phyloP scores from a whole-genome alignment of 1,140 invertebrate species.

The Galendromus occidentalis region DNA sequence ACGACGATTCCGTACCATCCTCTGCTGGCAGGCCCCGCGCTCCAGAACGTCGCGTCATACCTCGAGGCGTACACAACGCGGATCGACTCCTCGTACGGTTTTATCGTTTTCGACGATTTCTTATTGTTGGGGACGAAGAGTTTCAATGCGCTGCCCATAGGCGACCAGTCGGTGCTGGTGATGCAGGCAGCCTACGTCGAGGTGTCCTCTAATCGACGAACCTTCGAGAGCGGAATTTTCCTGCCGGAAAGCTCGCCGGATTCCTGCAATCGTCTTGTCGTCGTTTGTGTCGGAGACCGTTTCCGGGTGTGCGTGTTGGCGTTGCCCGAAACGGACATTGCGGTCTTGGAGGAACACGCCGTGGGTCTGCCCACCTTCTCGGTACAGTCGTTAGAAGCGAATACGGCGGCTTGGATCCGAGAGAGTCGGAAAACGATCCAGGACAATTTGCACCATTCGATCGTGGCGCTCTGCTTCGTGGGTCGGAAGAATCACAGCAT shows the following conservation, averaged over 20 bases:
- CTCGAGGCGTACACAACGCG: not conserved
- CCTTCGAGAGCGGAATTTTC: not conserved
- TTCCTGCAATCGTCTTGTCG: not conserved
- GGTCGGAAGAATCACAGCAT: not conserved
- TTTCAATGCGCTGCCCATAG: not conserved
- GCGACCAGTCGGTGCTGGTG: constrained; percentile 5
- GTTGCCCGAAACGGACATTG: not conserved
- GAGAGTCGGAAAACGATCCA: not conserved
- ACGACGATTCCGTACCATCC: not conserved
- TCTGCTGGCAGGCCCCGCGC: not conserved
- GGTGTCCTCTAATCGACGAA: not conserved
- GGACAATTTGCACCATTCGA: not conserved
- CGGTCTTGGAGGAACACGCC: not conserved
- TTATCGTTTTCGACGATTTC: constrained; percentile 7
- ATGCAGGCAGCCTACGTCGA: constrained; percentile 5
- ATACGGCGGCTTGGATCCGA: constrained; percentile 3
- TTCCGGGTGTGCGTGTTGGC: not conserved
- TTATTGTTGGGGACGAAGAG: not conserved
- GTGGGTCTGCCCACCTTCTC: not conserved
- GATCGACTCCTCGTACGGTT: not conserved
- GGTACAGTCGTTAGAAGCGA: not conserved
- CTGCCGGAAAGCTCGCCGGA: constrained; percentile 1
- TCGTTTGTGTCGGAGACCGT: not conserved
- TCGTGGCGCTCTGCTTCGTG: not conserved
- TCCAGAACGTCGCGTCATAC: not conserved